Evolutionary conservation across 2,888 invertebrate species (phyloP).

Genomic region (Agrochola litura): DNA sequence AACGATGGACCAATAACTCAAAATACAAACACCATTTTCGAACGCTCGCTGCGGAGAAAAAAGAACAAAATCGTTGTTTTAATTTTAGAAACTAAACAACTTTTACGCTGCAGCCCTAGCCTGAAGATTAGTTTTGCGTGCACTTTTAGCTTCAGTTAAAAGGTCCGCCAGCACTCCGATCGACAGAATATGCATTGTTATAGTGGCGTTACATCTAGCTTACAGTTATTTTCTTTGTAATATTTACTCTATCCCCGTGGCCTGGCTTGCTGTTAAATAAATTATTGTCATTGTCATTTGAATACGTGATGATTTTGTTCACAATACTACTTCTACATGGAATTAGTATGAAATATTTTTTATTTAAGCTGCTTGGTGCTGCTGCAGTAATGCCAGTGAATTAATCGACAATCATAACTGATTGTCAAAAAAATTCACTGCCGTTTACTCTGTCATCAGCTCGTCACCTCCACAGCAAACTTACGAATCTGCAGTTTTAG

Average conservation of each 20-base stretch:
- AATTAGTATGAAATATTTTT: neutral
- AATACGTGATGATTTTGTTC: neutral
- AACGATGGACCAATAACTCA: neutral
- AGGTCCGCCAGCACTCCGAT: constrained; percentile 47
- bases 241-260: neutral
- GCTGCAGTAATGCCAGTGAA: neutral
- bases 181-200: constrained; percentile 47
- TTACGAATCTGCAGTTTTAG: no score
- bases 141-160: constrained; percentile 60
- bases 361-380: no score
- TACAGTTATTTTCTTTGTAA: constrained; percentile 1
- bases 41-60: neutral
- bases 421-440: neutral
- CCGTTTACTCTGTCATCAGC: neutral
- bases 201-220: constrained; percentile 36
- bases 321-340: neutral
- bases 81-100: neutral
- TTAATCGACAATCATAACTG: neutral
- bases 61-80: neutral
- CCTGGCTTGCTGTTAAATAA: neutral
- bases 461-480: no score
- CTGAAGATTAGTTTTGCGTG: constrained; percentile 38
- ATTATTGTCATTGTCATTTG: neutral
- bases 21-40: neutral
- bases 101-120: constrained; percentile 33